These are phyloP conservation scores for Lomographa bimaculata DNA, from an alignment of 2,888 invertebrate genomes.

Conservation along the genomic window DNA sequence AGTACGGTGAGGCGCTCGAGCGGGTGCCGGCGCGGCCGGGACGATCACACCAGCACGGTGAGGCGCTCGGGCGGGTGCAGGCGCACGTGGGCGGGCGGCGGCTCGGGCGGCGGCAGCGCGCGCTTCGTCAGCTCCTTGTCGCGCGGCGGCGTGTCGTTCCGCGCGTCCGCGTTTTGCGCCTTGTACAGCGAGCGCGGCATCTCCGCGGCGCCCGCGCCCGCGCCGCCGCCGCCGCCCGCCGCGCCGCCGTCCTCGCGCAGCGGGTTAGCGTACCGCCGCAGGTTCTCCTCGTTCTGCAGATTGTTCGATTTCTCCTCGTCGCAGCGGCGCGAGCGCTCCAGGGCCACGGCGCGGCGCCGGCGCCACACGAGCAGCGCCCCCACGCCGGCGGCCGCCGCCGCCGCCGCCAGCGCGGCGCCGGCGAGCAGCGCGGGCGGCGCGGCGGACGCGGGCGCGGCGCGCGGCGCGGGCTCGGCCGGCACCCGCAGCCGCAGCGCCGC, in stretches of 20 bases:
- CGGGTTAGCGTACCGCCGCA: conserved; percentile 92
- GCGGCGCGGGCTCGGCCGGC: conserved; percentile 41
- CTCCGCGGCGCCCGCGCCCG: conserved; percentile 59
- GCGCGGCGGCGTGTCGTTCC: conserved; percentile 91
- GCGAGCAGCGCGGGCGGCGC: conserved; percentile 40
- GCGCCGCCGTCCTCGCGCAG: conserved; percentile 84
- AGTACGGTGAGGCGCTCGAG: conserved; percentile 76
- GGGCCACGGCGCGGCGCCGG: conserved; percentile 50
- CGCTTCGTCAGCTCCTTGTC: conserved; percentile 91
- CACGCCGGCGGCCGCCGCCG: conserved; percentile 37
- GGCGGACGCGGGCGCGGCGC: conserved; percentile 86
- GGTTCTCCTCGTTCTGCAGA: conserved; percentile 94
- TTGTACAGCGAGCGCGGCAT: conserved; percentile 89
- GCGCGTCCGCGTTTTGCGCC: conserved; percentile 92
- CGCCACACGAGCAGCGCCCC: conserved; percentile 45
- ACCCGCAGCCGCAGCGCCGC: conserved; percentile 67
- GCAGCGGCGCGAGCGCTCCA: conserved; percentile 84
- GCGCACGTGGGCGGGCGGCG: conserved; percentile 47
- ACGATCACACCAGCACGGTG: conserved; percentile 74
- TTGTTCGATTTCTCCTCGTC: conserved; percentile 96
- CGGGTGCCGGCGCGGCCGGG: conserved; percentile 42
- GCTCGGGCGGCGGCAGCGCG: conserved; percentile 77
- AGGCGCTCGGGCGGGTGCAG: conserved; percentile 66
- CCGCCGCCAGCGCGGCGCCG: conserved; percentile 39
- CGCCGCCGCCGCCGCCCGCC: conserved; percentile 64